Evolutionary conservation across 2,797 vertebrate genomes (phyloP), one percentile per base, ranked within the genome.

Genomic region (Lepilemur septentrionalis): DNA sequence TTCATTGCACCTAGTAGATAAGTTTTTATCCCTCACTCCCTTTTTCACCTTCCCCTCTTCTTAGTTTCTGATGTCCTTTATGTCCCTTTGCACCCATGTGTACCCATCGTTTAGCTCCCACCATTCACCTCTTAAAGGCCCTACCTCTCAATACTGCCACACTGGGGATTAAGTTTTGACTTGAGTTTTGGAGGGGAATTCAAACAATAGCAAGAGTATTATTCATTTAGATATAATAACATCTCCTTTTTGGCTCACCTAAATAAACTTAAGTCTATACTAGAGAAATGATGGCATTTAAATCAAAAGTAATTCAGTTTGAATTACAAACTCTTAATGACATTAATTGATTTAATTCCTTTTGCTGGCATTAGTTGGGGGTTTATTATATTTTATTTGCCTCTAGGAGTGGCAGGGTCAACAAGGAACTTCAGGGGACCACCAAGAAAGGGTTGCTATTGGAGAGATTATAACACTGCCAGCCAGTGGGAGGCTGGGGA

Each of bases 261-360:
- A 89, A 89, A 76, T 70, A 94, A 95, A 93, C 38, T 94, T 87
- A 79, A 85, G 35, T 91, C 94, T 97, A 70, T 89, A 12, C 75
- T 86, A 92, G 41, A 82, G 50, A 85, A 92, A 67, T 10, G 15
- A 79, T 73, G 52, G 15, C 57, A 57, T 79, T 95, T 95, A 95
- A 85, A 90, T 7, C 70, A 92, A 80, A 84, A 91, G 84, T 75
- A 96, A 97, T 93, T 94, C 63, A 86, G 14, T 89, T 92, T 85
- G 35, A 92, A 89, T 89, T 52, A 73, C 4, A 72, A 86, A 79
- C 57, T 73, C 52, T 63, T 81, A 95, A 90, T 73, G 41, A 61
- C 76, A 22, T 70, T 70, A 96, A 83, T 76, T 94, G 28, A n/a
- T 90, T 96, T 95, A 75, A 93, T 94, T 96, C 89, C 46, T 28